Evolutionary conservation across 2,797 vertebrate genomes (phyloP).

Genomic region (Mormyrus hasselquistii): DNA sequence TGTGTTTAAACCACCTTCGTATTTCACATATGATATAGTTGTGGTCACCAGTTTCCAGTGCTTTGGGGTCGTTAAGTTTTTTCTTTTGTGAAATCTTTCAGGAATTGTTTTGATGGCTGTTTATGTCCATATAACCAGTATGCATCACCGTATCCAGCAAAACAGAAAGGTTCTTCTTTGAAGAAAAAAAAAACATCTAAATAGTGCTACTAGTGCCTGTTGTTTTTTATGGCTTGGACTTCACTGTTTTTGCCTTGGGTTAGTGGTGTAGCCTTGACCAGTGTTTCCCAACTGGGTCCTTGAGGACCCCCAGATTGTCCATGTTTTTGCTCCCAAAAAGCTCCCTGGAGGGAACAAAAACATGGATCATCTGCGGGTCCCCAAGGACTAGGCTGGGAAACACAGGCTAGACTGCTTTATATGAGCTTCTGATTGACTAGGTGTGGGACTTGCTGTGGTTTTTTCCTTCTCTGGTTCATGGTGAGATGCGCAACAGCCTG

Average conservation of each 20-base stretch:
- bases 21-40: background rate
- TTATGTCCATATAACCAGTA: background rate
- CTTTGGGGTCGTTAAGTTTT: background rate
- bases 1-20: background rate
- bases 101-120: background rate
- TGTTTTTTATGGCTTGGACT: background rate
- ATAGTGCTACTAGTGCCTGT: background rate
- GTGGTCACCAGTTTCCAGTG: background rate
- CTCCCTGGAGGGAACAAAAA: background rate
- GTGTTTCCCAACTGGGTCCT: background rate
- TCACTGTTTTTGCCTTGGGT: background rate
- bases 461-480: background rate
- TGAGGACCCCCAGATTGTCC: background rate
- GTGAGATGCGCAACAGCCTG: background rate
- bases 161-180: background rate
- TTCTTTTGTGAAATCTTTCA: background rate
- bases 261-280: background rate
- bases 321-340: background rate
- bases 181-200: background rate
- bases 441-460: background rate
- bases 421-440: background rate
- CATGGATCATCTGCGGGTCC: background rate
- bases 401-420: background rate
- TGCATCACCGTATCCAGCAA: background rate
- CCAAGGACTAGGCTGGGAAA: background rate